Evolutionary conservation across 2,113 vertebrate species (phyloP).

Genomic region (Pavo muticus): DNA sequence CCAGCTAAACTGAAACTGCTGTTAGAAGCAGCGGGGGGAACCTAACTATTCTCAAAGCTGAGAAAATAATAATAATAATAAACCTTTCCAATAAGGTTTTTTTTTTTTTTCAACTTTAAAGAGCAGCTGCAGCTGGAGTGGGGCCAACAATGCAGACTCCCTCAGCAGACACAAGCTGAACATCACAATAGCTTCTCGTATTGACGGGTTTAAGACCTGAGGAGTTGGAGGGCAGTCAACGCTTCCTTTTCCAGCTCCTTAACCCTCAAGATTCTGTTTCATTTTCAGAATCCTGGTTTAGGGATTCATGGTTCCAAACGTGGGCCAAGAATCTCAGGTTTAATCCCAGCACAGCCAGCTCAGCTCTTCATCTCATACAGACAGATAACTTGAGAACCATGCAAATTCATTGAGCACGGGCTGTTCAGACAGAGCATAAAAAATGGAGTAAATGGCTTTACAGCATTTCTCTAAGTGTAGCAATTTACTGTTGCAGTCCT

Average conservation of each 20-base stretch:
- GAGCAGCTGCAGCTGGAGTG: conserved; percentile 56
- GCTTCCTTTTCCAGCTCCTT: conserved; percentile 42
- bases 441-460: conserved; percentile 9
- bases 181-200: conserved; percentile 14
- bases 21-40: background rate
- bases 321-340: background rate
- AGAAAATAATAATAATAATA: conserved; percentile 14
- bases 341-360: background rate
- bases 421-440: background rate
- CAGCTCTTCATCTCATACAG: background rate
- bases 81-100: background rate
- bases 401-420: background rate
- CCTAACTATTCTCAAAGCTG: background rate
- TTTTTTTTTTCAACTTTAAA: conserved; percentile 45
- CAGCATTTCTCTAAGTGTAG: background rate
- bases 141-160: conserved; percentile 38
- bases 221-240: background rate
- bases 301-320: background rate
- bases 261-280: conserved; percentile 40
- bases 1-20: conserved; percentile 7
- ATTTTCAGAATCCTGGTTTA: background rate
- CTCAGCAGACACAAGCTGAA: conserved; percentile 41
- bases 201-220: conserved; percentile 40
- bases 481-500: background rate
- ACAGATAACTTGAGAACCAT: background rate